Conservation (phyloP, 2,888 invertebrate genomes). For the Lasioglossum lativentre region DNA sequence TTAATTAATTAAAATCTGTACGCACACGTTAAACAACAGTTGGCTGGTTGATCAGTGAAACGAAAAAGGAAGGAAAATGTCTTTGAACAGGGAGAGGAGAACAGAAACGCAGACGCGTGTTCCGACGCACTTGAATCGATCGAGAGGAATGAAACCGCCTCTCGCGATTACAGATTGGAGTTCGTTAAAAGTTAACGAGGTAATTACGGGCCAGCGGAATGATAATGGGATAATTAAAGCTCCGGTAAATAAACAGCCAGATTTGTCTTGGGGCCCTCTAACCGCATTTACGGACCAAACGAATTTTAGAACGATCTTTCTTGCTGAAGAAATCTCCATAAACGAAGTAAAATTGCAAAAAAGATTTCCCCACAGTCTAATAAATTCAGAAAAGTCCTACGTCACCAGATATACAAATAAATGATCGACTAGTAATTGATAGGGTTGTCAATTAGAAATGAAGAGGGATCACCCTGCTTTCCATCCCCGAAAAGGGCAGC, state of each 20-base stretch:
- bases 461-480: not conserved
- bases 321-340: too few species aligned
- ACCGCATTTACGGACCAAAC: too few species aligned
- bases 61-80: not conserved
- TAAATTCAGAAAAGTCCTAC: too few species aligned
- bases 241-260: conserved; percentile 46
- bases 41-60: not conserved
- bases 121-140: conserved; percentile 46
- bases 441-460: not conserved
- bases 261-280: not conserved
- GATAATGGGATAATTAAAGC: conserved; percentile 65
- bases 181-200: conserved; percentile 66
- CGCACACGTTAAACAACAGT: not conserved
- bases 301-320: not conserved
- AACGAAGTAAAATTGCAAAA: too few species aligned
- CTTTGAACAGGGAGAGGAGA: not conserved
- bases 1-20: not conserved
- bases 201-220: conserved; percentile 59
- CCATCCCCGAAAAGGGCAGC: not conserved
- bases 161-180: conserved; percentile 58
- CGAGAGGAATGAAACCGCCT: conserved; percentile 45
- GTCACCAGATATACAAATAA: too few species aligned
- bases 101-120: not conserved
- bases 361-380: too few species aligned
- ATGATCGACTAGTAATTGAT: not conserved